Evolutionary conservation across 92 coral and sea anemone species (phyloP), one percentile per base, ranked within the genome.

Genomic region (Phymanthus crucifer): DNA sequence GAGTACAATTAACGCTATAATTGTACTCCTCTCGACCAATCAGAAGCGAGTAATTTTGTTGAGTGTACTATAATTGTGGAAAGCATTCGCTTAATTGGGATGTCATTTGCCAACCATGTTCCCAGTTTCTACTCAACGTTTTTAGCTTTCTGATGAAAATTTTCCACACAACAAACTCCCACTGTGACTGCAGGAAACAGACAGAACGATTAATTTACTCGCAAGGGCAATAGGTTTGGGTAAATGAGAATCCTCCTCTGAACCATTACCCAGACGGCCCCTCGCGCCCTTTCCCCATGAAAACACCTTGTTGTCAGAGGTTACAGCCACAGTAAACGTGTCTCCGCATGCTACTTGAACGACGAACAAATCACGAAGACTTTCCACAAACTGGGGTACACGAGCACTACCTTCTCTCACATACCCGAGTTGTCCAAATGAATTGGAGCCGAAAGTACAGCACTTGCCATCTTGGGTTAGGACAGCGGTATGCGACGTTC

Each of bases 341-440:
- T 95, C 99, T 18, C 99, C 99, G 65, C 99, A 95, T n/a, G 98
- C 80, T 32, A 93, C 78, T 18, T 82, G 87, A 13, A 80, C 78
- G 29, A 95, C 70, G 40, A 73, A 71, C 69, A 89, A 78, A 76
- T 84, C 78, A 45, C 87, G 84, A 27, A 93, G 89, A 32, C 91
- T 83, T 70, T 90, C 75, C 11, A 95, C 94, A 4, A 91, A 76
- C 78, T 81, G 93, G 24, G 99, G 99, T 40, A 87, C 57, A 5
- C 90, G 86, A 6, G 83, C 79, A 6, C 80, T 21, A 47, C 82
- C 94, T 40, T 77, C 85, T 12, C 94, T 86, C 21, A 83, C 89
- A 37, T 88, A 95, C n/a, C 99, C 99, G 26, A 95, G 99, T 83
- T 95, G 97, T 24, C 99, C 99, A 85, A 93, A 95, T 19, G 98